Conservation (phyloP, 2,113 vertebrate species). For the Potamarius usumacintae region DNA sequence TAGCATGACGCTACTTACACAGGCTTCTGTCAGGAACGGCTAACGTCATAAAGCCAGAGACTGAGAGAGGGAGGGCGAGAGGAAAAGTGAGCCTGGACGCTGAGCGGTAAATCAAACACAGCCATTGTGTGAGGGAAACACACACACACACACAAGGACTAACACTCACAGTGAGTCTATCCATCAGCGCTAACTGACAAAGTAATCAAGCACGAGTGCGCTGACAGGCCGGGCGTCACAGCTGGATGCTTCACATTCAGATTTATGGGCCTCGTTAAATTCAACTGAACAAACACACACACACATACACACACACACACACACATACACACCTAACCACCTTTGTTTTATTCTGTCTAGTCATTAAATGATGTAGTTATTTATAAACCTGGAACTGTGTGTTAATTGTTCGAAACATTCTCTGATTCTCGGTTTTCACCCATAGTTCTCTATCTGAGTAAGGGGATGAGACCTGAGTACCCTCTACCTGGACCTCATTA, state of each 20-base stretch:
- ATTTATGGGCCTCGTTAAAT: constrained; percentile 8
- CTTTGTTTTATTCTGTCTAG: background rate
- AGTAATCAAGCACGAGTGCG: constrained; percentile 36
- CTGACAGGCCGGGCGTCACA: constrained; percentile 22
- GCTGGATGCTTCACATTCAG: background rate
- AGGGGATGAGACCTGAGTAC: background rate
- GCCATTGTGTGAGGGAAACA: background rate
- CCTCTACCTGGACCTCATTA: background rate
- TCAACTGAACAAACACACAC: background rate
- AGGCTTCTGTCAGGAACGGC: background rate
- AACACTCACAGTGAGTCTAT: constrained; percentile 22
- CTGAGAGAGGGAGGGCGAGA: background rate
- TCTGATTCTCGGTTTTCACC: background rate
- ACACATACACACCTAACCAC: background rate
- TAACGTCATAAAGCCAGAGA: constrained; percentile 3
- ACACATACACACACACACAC: background rate
- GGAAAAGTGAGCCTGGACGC: background rate
- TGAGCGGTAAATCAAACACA: constrained; percentile 28
- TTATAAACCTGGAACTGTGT: background rate
- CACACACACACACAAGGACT: constrained; percentile 1
- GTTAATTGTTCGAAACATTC: background rate
- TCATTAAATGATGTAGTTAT: constrained; percentile 1
- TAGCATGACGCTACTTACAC: constrained; percentile 5
- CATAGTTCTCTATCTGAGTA: background rate
- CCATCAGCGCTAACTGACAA: constrained; percentile 42